A percentile compares a stretch with the other conserved stretches of the same genome.
These are phyloP conservation scores for Cryptoblepharus egeriae DNA, from an alignment of 2,797 vertebrate genomes.

Conservation along the genomic window DNA sequence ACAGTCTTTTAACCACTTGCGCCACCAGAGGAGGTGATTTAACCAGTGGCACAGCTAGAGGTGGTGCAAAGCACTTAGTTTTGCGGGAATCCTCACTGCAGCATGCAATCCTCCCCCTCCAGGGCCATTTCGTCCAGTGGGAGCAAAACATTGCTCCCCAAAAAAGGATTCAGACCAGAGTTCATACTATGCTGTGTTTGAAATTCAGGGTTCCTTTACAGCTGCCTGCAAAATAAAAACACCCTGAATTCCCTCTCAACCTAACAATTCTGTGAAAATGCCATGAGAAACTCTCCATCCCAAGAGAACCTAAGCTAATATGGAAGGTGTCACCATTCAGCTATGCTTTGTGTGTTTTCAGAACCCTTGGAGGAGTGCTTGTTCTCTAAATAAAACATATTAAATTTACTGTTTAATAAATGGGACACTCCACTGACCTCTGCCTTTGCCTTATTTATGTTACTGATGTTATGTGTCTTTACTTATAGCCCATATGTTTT, in stretches of 20 bases:
- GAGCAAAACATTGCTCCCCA: too few relatives aligned
- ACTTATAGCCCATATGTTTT: constrained; percentile 32
- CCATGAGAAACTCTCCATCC: constrained; percentile 4
- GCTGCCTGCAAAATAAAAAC: neutral
- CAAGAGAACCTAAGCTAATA: constrained; percentile 1
- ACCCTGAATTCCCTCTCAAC: neutral
- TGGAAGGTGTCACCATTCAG: neutral
- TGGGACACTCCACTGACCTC: neutral
- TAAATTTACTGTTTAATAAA: constrained; percentile 37
- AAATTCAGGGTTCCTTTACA: neutral
- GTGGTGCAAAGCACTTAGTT: too few relatives aligned
- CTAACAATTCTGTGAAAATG: neutral
- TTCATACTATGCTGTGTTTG: neutral
- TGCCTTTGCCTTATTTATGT: constrained; percentile 33
- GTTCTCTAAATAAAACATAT: constrained; percentile 33
- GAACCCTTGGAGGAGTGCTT: constrained; percentile 24
- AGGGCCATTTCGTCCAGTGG: too few relatives aligned
- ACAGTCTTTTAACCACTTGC: too few relatives aligned
- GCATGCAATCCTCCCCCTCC: too few relatives aligned
- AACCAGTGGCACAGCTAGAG: too few relatives aligned
- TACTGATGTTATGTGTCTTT: neutral
- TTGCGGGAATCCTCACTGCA: too few relatives aligned
- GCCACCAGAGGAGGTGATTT: too few relatives aligned
- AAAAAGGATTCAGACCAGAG: neutral
- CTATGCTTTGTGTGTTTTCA: neutral